phyloP scores from a whole-genome alignment of 53 echinoderm and acorn worm genomes.

The Echinometra lucunter region DNA sequence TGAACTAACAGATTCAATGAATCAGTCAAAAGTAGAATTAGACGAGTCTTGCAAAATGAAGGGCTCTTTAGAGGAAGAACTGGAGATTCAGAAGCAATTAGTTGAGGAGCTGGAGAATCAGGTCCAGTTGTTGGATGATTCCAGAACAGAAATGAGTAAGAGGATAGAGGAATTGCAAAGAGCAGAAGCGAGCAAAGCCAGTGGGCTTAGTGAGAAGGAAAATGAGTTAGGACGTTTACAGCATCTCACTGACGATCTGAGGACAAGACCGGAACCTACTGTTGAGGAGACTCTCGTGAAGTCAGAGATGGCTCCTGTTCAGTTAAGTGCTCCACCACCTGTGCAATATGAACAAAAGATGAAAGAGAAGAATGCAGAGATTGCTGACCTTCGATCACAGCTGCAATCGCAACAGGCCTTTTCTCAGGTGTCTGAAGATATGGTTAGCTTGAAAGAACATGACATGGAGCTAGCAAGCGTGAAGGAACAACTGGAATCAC shows the following conservation, averaged over 20 bases:
- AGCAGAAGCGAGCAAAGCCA: neutral
- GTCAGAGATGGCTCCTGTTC: slow-evolving; percentile 65
- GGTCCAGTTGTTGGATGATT: slow-evolving; percentile 59
- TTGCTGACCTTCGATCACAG: slow-evolving; percentile 67
- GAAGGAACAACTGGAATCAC: slow-evolving; percentile 66
- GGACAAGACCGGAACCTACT: neutral
- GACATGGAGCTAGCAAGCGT: slow-evolving; percentile 24
- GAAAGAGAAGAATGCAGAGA: slow-evolving; percentile 71
- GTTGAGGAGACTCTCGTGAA: slow-evolving; percentile 60
- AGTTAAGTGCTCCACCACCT: slow-evolving; percentile 75
- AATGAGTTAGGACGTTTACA: slow-evolving; percentile 78
- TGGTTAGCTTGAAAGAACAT: neutral
- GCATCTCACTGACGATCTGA: slow-evolving; percentile 78
- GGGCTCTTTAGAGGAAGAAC: slow-evolving; percentile 61
- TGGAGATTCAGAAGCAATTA: slow-evolving; percentile 73
- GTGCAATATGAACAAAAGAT: slow-evolving; percentile 62
- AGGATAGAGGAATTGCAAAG: slow-evolving; percentile 9
- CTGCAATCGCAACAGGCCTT: slow-evolving; percentile 11
- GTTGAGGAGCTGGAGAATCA: slow-evolving; percentile 71
- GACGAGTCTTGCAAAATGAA: slow-evolving; percentile 66
- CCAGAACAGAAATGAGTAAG: neutral
- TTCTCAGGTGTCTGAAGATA: neutral
- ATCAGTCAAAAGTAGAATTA: slow-evolving; percentile 71
- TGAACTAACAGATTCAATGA: slow-evolving; percentile 71
- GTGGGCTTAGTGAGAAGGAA: slow-evolving; percentile 59